phyloP scores from a whole-genome alignment of 2,797 vertebrate species.

The Orientallactaga sibirica region DNA sequence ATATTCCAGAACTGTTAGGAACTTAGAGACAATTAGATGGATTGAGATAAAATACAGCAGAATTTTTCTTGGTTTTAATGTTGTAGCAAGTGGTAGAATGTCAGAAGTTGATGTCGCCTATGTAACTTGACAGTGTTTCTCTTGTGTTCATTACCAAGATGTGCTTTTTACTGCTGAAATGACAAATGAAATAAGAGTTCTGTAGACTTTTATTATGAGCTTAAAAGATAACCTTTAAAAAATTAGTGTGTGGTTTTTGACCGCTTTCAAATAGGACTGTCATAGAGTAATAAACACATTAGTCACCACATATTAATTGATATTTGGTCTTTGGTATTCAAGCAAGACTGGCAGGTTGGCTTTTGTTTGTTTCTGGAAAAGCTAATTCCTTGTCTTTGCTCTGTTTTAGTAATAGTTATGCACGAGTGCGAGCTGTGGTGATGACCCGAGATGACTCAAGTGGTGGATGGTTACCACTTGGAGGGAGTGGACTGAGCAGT shows the following conservation, averaged over 20 bases:
- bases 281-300: constrained; percentile 54
- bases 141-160: not conserved
- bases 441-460: constrained; percentile 99
- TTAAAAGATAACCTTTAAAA: constrained; percentile 65
- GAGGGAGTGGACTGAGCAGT: constrained; percentile 97
- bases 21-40: constrained; percentile 47
- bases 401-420: constrained; percentile 96
- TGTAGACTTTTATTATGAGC: constrained; percentile 12
- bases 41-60: not conserved
- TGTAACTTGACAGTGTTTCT: constrained; percentile 4
- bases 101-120: not conserved
- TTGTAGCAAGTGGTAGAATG: not conserved
- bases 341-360: constrained; percentile 52
- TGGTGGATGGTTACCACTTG: constrained; percentile 98
- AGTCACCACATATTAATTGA: constrained; percentile 30
- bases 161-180: constrained; percentile 1
- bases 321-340: constrained; percentile 38
- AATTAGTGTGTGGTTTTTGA: constrained; percentile 53
- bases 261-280: constrained; percentile 62
- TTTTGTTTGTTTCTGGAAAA: constrained; percentile 75
- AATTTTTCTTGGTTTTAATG: constrained; percentile 12
- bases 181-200: constrained; percentile 22
- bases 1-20: constrained; percentile 41
- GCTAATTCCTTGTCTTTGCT: constrained; percentile 84
- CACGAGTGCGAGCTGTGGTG: constrained; percentile 99